Percentiles rank a stretch among this genome's conserved stretches.
phyloP scores from a whole-genome alignment of 2,113 vertebrate genomes.

The Scomber colias region DNA sequence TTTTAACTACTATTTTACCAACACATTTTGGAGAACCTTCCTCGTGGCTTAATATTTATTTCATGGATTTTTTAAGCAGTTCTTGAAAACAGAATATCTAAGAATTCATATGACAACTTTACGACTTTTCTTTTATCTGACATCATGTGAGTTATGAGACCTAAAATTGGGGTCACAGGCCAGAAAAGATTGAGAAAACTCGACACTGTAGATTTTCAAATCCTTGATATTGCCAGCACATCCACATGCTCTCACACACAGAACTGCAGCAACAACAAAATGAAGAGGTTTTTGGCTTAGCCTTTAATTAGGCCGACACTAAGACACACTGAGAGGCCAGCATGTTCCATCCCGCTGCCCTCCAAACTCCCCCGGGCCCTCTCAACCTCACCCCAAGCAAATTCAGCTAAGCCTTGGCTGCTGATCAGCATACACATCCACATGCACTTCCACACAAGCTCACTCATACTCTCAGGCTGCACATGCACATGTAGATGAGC shows the following conservation, averaged over 20 bases:
- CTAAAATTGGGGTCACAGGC: not conserved
- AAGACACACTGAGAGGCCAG: constrained; percentile 66
- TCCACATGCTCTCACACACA: constrained; percentile 6
- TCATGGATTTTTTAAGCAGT: constrained; percentile 18
- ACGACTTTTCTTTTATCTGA: not conserved
- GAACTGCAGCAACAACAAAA: constrained; percentile 38
- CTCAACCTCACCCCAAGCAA: constrained; percentile 63
- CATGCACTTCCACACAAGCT: constrained; percentile 26
- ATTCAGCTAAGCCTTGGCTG: constrained; percentile 62
- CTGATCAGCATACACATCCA: constrained; percentile 60
- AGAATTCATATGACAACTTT: not conserved
- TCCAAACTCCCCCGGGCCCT: constrained; percentile 53
- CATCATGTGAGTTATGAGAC: constrained; percentile 1
- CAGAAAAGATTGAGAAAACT: not conserved
- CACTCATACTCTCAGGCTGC: constrained; percentile 11
- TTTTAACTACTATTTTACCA: not conserved
- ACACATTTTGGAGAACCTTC: not conserved
- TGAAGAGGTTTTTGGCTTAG: constrained; percentile 57
- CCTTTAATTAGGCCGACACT: constrained; percentile 74
- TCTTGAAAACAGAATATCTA: constrained; percentile 1
- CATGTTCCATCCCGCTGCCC: constrained; percentile 72
- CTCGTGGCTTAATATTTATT: not conserved
- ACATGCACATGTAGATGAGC: constrained; percentile 25
- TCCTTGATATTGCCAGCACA: not conserved
- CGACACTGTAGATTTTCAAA: not conserved